Percentiles rank a stretch among this genome's conserved stretches.
These are phyloP conservation scores for Montipora cactus DNA, from an alignment of 64 coral and sea anemone genomes.

Conservation along the genomic window DNA sequence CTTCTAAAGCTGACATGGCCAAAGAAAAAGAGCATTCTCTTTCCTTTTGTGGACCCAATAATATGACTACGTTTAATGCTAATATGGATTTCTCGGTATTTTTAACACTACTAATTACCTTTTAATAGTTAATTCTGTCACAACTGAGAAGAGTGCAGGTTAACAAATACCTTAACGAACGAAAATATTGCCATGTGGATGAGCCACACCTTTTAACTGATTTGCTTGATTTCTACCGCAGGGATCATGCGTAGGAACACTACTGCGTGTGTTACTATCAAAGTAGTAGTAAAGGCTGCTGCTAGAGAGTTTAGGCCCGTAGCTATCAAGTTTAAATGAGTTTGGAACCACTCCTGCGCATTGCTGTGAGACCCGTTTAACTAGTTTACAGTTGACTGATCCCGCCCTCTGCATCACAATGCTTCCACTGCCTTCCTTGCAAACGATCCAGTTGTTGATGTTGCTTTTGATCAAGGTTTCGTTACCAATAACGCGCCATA, in stretches of 20 bases:
- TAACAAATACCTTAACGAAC: constrained; percentile 21
- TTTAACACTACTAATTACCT: too few species aligned
- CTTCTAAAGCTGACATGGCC: too few species aligned
- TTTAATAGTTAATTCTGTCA: too few species aligned
- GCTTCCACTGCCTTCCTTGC: constrained; percentile 42
- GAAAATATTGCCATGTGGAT: constrained; percentile 64
- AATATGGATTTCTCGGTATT: too few species aligned
- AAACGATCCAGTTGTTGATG: constrained; percentile 3
- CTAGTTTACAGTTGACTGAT: constrained; percentile 24
- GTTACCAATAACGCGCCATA: constrained; percentile 34
- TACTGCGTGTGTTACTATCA: background rate
- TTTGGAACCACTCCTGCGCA: constrained; percentile 12
- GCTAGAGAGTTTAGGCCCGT: background rate
- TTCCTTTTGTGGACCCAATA: too few species aligned
- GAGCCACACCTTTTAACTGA: constrained; percentile 34
- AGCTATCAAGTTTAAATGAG: background rate
- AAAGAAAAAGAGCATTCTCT: too few species aligned
- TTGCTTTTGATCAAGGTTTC: constrained; percentile 58
- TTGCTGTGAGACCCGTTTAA: constrained; percentile 11
- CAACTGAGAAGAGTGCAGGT: background rate
- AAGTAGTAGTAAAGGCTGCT: background rate
- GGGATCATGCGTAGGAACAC: constrained; percentile 2
- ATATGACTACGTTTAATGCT: too few species aligned
- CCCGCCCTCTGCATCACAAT: constrained; percentile 29
- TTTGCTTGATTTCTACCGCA: constrained; percentile 32